Percentiles rank a stretch among this genome's conserved stretches.
phyloP scores from a whole-genome alignment of 2,888 invertebrate genomes.

The Agriopis leucophaearia region DNA sequence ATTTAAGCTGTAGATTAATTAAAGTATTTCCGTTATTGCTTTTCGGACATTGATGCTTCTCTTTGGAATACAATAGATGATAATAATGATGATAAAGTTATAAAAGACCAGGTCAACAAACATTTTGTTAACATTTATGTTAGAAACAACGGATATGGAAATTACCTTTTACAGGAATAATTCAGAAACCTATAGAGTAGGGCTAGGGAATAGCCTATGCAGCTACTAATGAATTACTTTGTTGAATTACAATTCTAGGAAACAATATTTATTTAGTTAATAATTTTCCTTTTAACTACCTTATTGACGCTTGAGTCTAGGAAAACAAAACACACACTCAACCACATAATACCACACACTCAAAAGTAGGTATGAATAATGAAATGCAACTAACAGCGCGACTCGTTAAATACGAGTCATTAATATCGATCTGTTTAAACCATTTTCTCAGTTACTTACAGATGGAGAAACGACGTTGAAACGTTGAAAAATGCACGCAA shows the following conservation, averaged over 20 bases:
- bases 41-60: constrained; percentile 5
- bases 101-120: background rate
- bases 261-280: background rate
- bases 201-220: too few relatives aligned
- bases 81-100: background rate
- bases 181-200: background rate
- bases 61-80: constrained; percentile 10
- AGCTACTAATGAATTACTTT: background rate
- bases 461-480: constrained; percentile 29
- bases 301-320: too few relatives aligned
- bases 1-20: constrained; percentile 15
- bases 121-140: background rate
- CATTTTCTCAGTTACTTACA: constrained; percentile 27
- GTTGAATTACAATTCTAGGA: background rate
- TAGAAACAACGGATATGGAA: background rate
- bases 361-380: background rate
- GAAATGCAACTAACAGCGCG: background rate
- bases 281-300: background rate
- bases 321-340: too few relatives aligned
- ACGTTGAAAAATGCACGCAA: constrained; percentile 51
- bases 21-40: constrained; percentile 18
- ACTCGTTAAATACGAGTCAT: constrained; percentile 27
- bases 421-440: constrained; percentile 35
- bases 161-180: background rate
- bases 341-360: background rate